Evolutionary conservation across 2,888 invertebrate genomes (phyloP).

Genomic region (Rhabditoides inermis): DNA sequence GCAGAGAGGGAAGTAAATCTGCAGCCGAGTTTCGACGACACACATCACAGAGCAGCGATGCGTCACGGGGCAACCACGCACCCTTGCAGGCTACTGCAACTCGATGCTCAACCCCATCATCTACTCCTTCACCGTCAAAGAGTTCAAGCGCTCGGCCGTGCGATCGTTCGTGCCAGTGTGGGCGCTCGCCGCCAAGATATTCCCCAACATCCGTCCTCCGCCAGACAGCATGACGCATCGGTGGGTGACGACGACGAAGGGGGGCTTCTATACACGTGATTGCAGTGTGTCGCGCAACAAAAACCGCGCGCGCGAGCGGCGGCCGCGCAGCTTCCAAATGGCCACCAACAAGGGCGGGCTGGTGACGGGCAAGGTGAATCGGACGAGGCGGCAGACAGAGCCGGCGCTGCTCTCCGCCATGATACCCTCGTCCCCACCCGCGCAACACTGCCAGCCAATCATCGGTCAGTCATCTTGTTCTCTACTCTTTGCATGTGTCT

Average conservation of each 20-base stretch:
- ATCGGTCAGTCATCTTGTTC: too few species aligned
- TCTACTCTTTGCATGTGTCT: too few species aligned
- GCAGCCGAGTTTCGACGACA: too few species aligned
- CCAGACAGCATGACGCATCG: slow-evolving; percentile 38
- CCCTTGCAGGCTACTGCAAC: slow-evolving; percentile 52
- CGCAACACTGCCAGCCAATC: too few species aligned
- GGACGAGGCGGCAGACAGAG: slow-evolving; percentile 37
- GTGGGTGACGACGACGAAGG: too few species aligned
- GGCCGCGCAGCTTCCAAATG: slow-evolving; percentile 29
- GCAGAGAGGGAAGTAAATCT: too few species aligned
- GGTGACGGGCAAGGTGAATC: slow-evolving; percentile 22
- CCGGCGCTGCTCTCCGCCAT: slow-evolving; percentile 35
- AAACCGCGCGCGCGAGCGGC: slow-evolving; percentile 12
- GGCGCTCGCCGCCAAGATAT: slow-evolving; percentile 29
- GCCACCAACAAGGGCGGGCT: slow-evolving; percentile 29
- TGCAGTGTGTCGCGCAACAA: too few species aligned
- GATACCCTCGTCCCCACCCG: too few species aligned
- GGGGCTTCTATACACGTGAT: too few species aligned
- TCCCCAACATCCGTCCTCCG: slow-evolving; percentile 38
- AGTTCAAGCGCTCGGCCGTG: slow-evolving; percentile 49
- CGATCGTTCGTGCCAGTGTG: slow-evolving; percentile 41
- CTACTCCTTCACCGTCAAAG: slow-evolving; percentile 52
- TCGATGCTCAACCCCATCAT: slow-evolving; percentile 52
- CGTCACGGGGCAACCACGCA: too few species aligned
- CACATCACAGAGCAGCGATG: too few species aligned